These are phyloP conservation scores for Drosophila neonasuta DNA, from an alignment of 2,888 invertebrate species.

Conservation along the genomic window DNA sequence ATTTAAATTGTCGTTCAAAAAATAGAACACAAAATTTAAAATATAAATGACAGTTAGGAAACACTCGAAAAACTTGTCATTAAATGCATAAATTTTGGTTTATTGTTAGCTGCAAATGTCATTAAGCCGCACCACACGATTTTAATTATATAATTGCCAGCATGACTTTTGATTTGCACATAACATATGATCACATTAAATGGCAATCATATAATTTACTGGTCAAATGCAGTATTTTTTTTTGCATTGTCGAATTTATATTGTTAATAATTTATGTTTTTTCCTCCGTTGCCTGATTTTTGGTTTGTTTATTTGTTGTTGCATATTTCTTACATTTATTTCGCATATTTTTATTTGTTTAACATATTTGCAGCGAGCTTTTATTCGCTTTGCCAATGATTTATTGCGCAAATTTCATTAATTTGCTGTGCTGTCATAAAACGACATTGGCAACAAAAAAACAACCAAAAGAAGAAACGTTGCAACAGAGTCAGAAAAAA, in stretches of 20 bases:
- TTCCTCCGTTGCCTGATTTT: not conserved
- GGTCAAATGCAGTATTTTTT: slow-evolving; percentile 8
- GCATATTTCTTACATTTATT: slow-evolving; percentile 25
- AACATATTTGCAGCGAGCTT: slow-evolving; percentile 41
- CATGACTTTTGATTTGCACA: slow-evolving; percentile 20
- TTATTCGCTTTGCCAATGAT: slow-evolving; percentile 53
- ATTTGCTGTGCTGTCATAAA: slow-evolving; percentile 73
- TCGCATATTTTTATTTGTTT: slow-evolving; percentile 35
- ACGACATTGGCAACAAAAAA: slow-evolving; percentile 31
- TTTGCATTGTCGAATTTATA: not conserved
- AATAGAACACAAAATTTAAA: too few species aligned
- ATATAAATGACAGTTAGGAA: too few species aligned
- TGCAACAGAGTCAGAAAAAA: slow-evolving; percentile 5
- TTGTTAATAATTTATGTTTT: slow-evolving; percentile 8
- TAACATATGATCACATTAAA: slow-evolving; percentile 19
- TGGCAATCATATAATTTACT: slow-evolving; percentile 22
- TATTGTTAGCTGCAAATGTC: slow-evolving; percentile 4
- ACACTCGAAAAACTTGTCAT: too few species aligned
- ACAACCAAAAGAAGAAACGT: slow-evolving; percentile 11
- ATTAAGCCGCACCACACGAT: slow-evolving; percentile 5
- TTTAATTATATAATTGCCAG: slow-evolving; percentile 19
- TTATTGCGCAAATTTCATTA: slow-evolving; percentile 71
- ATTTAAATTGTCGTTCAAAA: too few species aligned
- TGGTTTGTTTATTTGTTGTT: slow-evolving; percentile 7
- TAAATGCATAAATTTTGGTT: too few species aligned